phyloP scores from a whole-genome alignment of 2,888 invertebrate species.

The Linnaemya tessellans region DNA sequence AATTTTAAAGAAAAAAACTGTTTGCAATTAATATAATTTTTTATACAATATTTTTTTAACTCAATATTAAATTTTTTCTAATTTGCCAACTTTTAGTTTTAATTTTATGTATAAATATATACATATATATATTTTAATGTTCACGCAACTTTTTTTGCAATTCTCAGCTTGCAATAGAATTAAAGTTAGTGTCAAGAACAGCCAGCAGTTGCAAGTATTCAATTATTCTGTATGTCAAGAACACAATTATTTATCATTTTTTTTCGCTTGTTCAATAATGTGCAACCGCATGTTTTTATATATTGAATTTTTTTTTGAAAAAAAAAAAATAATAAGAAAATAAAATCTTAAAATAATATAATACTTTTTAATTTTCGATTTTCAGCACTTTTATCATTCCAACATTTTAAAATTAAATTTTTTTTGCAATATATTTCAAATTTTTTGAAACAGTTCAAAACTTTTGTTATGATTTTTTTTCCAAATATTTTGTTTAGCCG shows the following conservation, averaged over 20 bases:
- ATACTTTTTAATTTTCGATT: not conserved
- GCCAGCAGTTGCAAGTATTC: constrained; percentile 36
- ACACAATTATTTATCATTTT: constrained; percentile 44
- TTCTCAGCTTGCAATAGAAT: constrained; percentile 3
- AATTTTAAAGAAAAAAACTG: no score
- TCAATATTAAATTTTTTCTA: not conserved
- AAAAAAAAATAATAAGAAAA: not conserved
- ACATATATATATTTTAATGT: not conserved
- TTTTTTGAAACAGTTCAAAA: constrained; percentile 3
- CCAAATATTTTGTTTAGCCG: constrained; percentile 5
- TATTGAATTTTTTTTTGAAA: not conserved
- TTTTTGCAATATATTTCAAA: constrained; percentile 32
- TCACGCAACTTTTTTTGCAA: constrained; percentile 9
- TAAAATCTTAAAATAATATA: not conserved
- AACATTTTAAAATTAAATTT: not conserved
- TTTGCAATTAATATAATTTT: no score
- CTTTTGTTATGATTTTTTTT: not conserved
- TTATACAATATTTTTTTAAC: no score
- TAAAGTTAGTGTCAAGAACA: constrained; percentile 72
- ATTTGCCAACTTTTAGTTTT: not conserved
- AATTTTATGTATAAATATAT: not conserved
- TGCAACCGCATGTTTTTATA: not conserved
- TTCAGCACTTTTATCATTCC: not conserved
- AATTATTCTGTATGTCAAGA: constrained; percentile 68
- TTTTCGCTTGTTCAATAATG: constrained; percentile 30